phyloP scores from a whole-genome alignment of 1,140 invertebrate genomes.

The Penaeus chinensis region DNA sequence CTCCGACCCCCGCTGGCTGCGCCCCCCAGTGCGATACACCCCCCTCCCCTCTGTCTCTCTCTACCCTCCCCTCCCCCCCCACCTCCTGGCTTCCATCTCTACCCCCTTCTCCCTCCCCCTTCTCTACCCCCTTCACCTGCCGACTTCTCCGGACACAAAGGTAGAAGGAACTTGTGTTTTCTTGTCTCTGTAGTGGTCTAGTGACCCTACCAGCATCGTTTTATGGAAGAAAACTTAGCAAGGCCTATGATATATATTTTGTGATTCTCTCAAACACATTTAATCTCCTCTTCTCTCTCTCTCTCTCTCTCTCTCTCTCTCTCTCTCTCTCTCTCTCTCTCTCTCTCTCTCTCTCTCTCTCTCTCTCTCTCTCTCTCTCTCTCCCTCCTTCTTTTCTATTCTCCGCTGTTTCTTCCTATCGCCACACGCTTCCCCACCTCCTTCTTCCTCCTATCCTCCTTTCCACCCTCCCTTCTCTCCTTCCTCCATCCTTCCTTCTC shows the following conservation, averaged over 20 bases:
- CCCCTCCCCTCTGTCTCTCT: neutral
- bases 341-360: neutral
- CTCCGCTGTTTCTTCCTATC: neutral
- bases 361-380: neutral
- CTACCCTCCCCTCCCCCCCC: neutral
- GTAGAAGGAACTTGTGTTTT: no score
- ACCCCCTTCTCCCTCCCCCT: no score
- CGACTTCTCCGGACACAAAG: no score
- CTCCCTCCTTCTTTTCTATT: neutral
- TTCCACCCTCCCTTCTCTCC: neutral
- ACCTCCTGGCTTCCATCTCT: neutral
- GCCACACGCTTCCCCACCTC: neutral
- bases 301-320: neutral
- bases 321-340: neutral
- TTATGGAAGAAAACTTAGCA: no score
- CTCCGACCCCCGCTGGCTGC: slow-evolving; percentile 21
- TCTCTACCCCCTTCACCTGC: no score
- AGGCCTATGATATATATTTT: no score
- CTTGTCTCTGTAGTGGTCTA: no score
- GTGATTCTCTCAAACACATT: no score
- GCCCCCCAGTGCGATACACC: neutral
- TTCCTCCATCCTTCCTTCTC: no score
- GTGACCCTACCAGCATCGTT: no score
- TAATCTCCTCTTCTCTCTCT: neutral
- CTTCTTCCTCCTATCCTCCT: neutral